These are phyloP conservation scores for Lacerta agilis DNA, from an alignment of 2,797 vertebrate genomes.

Conservation along the genomic window DNA sequence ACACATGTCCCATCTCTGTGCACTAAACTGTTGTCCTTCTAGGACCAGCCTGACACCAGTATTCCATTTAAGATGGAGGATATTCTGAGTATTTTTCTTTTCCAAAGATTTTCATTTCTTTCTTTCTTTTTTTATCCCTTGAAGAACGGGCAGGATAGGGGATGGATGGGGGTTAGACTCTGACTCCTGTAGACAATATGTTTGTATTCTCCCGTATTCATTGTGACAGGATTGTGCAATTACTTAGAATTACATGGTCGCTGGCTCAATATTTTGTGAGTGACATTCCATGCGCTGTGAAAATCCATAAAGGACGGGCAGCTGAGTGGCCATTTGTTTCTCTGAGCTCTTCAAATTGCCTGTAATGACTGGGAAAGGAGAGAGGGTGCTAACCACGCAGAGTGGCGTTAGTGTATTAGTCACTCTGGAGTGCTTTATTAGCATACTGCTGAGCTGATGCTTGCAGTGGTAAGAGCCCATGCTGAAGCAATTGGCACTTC, in stretches of 20 bases:
- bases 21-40: conserved; percentile 37
- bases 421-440: not conserved
- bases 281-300: not conserved
- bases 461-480: not conserved
- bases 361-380: conserved; percentile 20
- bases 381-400: not conserved
- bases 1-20: conserved; percentile 2
- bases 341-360: not conserved
- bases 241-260: conserved; percentile 43
- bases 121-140: conserved; percentile 13
- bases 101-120: not conserved
- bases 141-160: not conserved
- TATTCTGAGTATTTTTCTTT: conserved; percentile 21
- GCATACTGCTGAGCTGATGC: conserved; percentile 22
- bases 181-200: not conserved
- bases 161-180: not conserved
- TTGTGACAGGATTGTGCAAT: not conserved
- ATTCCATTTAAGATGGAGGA: conserved; percentile 8
- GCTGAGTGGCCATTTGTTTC: conserved; percentile 34
- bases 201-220: conserved; percentile 9
- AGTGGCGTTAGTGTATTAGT: not conserved
- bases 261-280: conserved; percentile 49
- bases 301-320: conserved; percentile 1
- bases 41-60: not conserved
- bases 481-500: not conserved